Percentiles rank a stretch among this genome's conserved stretches.
These are phyloP conservation scores for Morus bassanus DNA, from an alignment of 2,797 vertebrate species.

Conservation along the genomic window DNA sequence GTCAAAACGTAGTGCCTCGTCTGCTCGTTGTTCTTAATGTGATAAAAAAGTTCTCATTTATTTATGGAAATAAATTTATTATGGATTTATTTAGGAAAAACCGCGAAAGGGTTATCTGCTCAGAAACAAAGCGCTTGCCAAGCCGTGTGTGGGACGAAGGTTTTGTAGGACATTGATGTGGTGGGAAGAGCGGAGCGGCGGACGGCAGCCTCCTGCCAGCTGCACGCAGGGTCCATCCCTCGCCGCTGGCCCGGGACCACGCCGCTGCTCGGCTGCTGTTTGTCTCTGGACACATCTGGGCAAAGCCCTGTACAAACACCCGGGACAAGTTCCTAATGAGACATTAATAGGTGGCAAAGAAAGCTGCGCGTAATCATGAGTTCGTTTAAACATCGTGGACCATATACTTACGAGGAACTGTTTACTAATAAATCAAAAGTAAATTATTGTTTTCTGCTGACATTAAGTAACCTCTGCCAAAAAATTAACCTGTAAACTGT, in stretches of 20 bases:
- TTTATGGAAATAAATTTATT: fast-evolving
- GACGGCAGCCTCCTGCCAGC: background rate
- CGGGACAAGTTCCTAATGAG: background rate
- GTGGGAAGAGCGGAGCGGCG: fast-evolving
- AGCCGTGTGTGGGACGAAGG: background rate
- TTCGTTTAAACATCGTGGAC: background rate
- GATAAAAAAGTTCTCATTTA: background rate
- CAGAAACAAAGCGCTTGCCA: background rate
- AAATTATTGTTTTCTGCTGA: constrained; percentile 57
- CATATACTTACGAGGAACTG: background rate
- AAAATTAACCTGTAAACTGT: constrained; percentile 72
- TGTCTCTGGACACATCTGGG: background rate
- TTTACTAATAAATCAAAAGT: constrained; percentile 32
- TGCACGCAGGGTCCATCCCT: background rate
- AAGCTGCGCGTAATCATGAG: background rate
- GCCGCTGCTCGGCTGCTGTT: background rate
- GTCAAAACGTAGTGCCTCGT: constrained; percentile 44
- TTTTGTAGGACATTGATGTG: fast-evolving
- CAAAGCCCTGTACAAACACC: background rate
- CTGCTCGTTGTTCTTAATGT: constrained; percentile 9
- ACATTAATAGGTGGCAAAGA: background rate
- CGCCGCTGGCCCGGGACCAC: background rate
- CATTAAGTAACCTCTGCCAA: constrained; percentile 64
- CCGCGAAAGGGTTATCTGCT: background rate
- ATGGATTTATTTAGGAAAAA: constrained; percentile 42